Evolutionary conservation across 2,888 invertebrate species (phyloP), one percentile per base, ranked within the genome.

Genomic region (Cryptops parisi): DNA sequence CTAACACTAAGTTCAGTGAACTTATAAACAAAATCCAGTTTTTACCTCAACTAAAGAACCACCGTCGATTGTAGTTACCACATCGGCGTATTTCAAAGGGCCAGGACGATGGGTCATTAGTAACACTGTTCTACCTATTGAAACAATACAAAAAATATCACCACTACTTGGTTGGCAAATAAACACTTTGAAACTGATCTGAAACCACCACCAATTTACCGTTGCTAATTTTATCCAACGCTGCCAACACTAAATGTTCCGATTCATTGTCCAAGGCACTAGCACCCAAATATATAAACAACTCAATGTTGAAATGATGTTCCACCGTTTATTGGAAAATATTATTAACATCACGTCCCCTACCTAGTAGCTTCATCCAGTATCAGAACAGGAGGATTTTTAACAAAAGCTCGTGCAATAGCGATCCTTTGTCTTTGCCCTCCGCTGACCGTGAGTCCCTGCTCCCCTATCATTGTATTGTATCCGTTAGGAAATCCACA

Each of bases 321-420:
- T n/a, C n/a, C n/a, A n/a, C n/a, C n/a, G n/a, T n/a, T n/a, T n/a
- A n/a, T n/a, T n/a, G n/a, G n/a, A n/a, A 33, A 33, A 33, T 15
- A 33, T 33, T 33, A 33, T 33, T 33, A 15, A 33, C 6, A 33
- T 33, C 33, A 41, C 17, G 17, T n/a, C 5, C 5, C 17, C 17
- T 64, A 86, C 87, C 87, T 87, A 1, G 96, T 96, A n/a, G 96
- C 94, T 72, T 96, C 96, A 68, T 96, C 96, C 54, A 96, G 69
- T 64, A 91, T 81, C 47, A 96, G 73, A 53, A 91, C 76, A 2
- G 82, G 78, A 0, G 96, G 94, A 66, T 89, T 80, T 68, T 94
- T 96, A 1, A 97, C 71, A 40, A 96, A 75, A 0, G 96, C 96
- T 53, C 96, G 72, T 0, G 96, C 96, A 57, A 97, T 94, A 1